These are phyloP conservation scores for Hemithea aestivaria DNA, from an alignment of 2,888 invertebrate genomes.

Conservation along the genomic window DNA sequence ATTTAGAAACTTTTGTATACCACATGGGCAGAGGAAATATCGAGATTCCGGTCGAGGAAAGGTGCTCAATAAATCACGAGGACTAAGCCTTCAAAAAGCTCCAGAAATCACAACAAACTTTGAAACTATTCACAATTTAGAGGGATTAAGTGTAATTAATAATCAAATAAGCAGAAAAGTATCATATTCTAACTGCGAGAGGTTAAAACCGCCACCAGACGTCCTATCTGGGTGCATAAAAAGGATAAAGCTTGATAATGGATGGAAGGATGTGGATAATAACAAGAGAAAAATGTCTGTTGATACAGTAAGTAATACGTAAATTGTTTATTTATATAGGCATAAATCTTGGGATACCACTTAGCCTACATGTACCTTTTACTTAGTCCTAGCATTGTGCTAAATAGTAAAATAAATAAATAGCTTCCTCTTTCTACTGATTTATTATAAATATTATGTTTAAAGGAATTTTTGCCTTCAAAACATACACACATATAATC, in stretches of 20 bases:
- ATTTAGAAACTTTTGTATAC: constrained; percentile 68
- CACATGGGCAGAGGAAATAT: constrained; percentile 66
- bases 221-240: constrained; percentile 59
- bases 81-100: constrained; percentile 42
- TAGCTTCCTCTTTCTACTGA: too few species aligned
- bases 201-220: constrained; percentile 60
- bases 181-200: constrained; percentile 34
- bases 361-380: too few species aligned
- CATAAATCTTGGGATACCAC: too few species aligned
- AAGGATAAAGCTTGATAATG: constrained; percentile 57
- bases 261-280: constrained; percentile 25
- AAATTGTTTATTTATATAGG: too few species aligned
- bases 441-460: too few species aligned
- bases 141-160: constrained; percentile 28
- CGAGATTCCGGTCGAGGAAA: constrained; percentile 64
- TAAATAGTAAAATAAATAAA: too few species aligned
- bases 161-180: constrained; percentile 32
- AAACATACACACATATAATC: too few species aligned
- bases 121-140: constrained; percentile 20
- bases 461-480: too few species aligned
- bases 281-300: constrained; percentile 57
- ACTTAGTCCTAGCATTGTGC: too few species aligned
- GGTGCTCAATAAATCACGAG: constrained; percentile 55
- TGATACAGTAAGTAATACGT: constrained; percentile 54
- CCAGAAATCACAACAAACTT: not conserved